A percentile compares a stretch with the other conserved stretches of the same genome.
phyloP scores from a whole-genome alignment of 2,113 vertebrate genomes.

The Nothocercus nigrocapillus region DNA sequence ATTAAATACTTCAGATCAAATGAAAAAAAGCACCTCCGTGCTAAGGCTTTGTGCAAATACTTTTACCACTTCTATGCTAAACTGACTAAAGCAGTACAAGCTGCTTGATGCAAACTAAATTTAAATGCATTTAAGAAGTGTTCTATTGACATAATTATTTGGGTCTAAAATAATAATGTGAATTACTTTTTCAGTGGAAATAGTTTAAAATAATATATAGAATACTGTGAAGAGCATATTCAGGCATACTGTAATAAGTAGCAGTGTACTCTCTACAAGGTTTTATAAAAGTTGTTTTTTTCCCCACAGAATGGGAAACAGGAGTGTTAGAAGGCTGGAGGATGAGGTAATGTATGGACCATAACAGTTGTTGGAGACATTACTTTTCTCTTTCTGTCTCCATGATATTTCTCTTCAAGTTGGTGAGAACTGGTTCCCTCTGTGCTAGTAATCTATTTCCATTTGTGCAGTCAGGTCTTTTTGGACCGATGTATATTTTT shows the following conservation, averaged over 20 bases:
- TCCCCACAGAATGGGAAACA: not conserved
- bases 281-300: not conserved
- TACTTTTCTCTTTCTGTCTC: not conserved
- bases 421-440: accelerated
- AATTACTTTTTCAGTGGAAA: not conserved
- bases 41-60: not conserved
- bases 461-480: not conserved
- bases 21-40: too few species aligned
- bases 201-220: not conserved
- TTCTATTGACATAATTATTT: not conserved
- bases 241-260: not conserved
- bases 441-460: not conserved
- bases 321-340: not conserved
- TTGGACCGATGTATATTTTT: not conserved
- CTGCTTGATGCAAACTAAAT: not conserved
- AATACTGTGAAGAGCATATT: not conserved
- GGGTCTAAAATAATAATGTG: not conserved
- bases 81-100: not conserved
- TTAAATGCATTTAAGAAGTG: not conserved
- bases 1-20: too few species aligned
- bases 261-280: not conserved
- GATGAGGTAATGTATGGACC: not conserved
- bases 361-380: not conserved
- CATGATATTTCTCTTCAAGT: not conserved
- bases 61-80: not conserved